Conservation (phyloP, 2,888 invertebrate species). For the Nasonia oneida region DNA sequence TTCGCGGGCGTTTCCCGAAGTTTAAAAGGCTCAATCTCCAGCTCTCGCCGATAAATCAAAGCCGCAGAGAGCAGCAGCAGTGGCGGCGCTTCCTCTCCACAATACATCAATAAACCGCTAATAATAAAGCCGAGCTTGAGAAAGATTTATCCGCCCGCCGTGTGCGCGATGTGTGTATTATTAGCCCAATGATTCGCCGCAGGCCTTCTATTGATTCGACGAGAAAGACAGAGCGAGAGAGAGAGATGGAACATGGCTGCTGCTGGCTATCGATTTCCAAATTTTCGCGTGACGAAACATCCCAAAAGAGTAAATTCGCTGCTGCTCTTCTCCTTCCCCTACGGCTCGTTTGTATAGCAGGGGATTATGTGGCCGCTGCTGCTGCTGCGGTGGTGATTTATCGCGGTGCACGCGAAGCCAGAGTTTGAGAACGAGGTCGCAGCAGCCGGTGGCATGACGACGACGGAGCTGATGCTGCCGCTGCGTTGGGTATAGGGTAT, state of each 20-base stretch:
- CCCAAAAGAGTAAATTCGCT: not conserved
- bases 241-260: not conserved
- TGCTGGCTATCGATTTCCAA: slow-evolving; percentile 42
- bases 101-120: slow-evolving; percentile 43
- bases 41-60: slow-evolving; percentile 14
- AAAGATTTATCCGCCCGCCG: slow-evolving; percentile 38
- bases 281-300: slow-evolving; percentile 45
- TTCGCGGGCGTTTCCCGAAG: not conserved
- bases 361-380: slow-evolving; percentile 12
- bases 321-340: not conserved
- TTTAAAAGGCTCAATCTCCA: not conserved
- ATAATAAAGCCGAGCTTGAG: slow-evolving; percentile 24
- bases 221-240: not conserved
- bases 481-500: not conserved
- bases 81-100: not conserved
- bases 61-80: not conserved
- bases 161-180: slow-evolving; percentile 29
- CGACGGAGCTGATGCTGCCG: not conserved
- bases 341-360: not conserved
- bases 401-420: not conserved
- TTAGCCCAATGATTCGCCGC: slow-evolving; percentile 32
- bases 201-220: slow-evolving; percentile 43
- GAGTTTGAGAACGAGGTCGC: slow-evolving; percentile 38
- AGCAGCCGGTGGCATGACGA: not conserved
- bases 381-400: slow-evolving; percentile 12